Base-by-base conservation (phyloP, 2,113 vertebrate species). In the Cyprinodon brontotheroides region DNA sequence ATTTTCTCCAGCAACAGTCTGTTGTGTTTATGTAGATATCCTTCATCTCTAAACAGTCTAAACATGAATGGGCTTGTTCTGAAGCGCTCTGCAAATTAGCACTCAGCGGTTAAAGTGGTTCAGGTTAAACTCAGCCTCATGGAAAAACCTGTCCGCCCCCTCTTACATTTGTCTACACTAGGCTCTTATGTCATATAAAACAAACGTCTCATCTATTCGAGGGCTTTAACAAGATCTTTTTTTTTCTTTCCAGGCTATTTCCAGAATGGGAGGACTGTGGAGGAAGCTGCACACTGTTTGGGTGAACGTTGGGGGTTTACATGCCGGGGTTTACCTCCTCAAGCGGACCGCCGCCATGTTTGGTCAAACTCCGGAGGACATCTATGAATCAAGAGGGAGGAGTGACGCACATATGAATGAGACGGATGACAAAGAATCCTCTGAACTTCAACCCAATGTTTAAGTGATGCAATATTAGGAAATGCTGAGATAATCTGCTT, bases 241-340 rank as follows among this genome's bases (percentile, higher is more conserved):
- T 75, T 86, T 17, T 17, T 72, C 43, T 3, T 57, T 59, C 60
- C 84, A 99, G 98, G 97, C 97, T 2, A 36, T 99, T 84, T 96
- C 95, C 0, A 93, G 93, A 53, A 93, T 97, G 95, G 95, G 96
- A 0, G 96, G 96, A 40, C 89, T 99, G 48, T 99, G 98, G 98
- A 93, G 84, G 89, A 96, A 95, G 81, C 89, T 90, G 14, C 96
- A 96, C 84, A 98, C 96, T 0, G 96, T 98, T 59, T 99, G 98
- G 98, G 97, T 99, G 78, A 99, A 99, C 1, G 95, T 99, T 0
- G 98, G 98, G 0, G 98, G 98, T 1, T 95, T 99, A 48, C 97
- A 98, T 3, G 97, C 98, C 7, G 97, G 96, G 0, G 97, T 99
- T 20, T 99, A 96, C 40, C 95, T 99, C 48, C 95, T 99, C 80